A percentile compares a stretch with the other conserved stretches of the same genome.
These are phyloP conservation scores for Lophotriccus pileatus DNA, from an alignment of 2,797 vertebrate species.

Conservation along the genomic window DNA sequence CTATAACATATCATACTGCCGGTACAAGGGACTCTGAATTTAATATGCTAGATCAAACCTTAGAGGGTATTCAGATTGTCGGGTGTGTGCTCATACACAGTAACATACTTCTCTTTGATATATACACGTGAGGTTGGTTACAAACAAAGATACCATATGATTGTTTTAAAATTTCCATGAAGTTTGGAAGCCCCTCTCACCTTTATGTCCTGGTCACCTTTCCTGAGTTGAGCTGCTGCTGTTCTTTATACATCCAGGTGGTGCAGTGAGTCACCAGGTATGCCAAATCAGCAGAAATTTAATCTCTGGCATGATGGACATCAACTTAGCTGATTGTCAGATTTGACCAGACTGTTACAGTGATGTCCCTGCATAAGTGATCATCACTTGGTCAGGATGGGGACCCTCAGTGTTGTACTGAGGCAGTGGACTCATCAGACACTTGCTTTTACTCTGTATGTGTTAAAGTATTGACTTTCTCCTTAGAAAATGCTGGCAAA, in stretches of 20 bases:
- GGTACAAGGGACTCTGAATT: not conserved
- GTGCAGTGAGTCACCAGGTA: not conserved
- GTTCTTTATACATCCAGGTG: not conserved
- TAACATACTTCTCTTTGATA: not conserved
- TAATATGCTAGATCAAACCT: not conserved
- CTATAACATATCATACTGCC: not conserved
- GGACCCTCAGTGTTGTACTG: not conserved
- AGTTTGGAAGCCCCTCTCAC: not conserved
- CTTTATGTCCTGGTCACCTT: not conserved
- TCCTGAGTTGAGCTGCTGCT: not conserved
- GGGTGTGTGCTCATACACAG: not conserved
- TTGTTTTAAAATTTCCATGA: not conserved
- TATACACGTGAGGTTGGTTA: not conserved
- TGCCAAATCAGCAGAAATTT: not conserved
- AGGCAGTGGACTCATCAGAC: not conserved
- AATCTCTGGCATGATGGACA: not conserved
- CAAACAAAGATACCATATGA: not conserved
- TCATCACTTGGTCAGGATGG: not conserved
- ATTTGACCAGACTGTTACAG: not conserved
- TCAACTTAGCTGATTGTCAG: not conserved
- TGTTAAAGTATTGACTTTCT: constrained; percentile 16
- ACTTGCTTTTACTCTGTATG: not conserved
- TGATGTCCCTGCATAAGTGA: not conserved
- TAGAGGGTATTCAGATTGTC: not conserved
- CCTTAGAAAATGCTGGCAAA: not conserved